Evolutionary conservation across 2,797 vertebrate species (phyloP), one percentile per base, ranked within the genome.

Genomic region (Cynopterus sphinx): DNA sequence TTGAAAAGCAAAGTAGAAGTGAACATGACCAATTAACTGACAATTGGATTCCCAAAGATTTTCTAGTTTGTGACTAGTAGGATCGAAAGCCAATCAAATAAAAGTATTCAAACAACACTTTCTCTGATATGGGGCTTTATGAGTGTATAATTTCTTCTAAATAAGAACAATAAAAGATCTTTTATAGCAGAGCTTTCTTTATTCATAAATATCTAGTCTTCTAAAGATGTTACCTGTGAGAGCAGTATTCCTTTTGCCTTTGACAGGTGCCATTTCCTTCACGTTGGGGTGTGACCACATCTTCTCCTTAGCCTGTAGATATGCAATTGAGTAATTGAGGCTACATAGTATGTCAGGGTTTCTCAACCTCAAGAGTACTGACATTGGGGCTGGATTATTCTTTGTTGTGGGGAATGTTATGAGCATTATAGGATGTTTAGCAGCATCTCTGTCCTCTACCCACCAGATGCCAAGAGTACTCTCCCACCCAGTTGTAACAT

Each of bases 171-270:
- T 2, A 22, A 26, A 33, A 55, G 22, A 6, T 28, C 49, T 41
- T 28, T 61, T 6, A 9, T 28, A 41, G 49, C 70, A 82, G 55
- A 81, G 55, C 31, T 75, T 36, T 71, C 59, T 46, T 74, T 41
- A 49, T 5, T 12, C n/a, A 6, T 36, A 36, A 43, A 13, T 33
- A 43, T 22, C 31, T 55, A 74, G 26, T 74, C 71, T 90, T 33
- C 53, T 89, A 71, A n/a, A 51, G 59, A n/a, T 87, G 75, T 97
- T 98, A 99, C 99, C 99, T 99, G 98, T 90, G 7, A 98, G 93
- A 90, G 99, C 98, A 6, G 97, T 98, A 28, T 98, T 98, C 97
- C 98, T 99, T 97, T 98, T 98, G 95, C 98, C 99, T 98, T 99
- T 99, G 95, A 98, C 98, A 53, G 96, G 79, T 88, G 98, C 98